Evolutionary conservation across 2,113 vertebrate species (phyloP), one percentile per base, ranked within the genome.

Genomic region (Muntiacus muntjak): DNA sequence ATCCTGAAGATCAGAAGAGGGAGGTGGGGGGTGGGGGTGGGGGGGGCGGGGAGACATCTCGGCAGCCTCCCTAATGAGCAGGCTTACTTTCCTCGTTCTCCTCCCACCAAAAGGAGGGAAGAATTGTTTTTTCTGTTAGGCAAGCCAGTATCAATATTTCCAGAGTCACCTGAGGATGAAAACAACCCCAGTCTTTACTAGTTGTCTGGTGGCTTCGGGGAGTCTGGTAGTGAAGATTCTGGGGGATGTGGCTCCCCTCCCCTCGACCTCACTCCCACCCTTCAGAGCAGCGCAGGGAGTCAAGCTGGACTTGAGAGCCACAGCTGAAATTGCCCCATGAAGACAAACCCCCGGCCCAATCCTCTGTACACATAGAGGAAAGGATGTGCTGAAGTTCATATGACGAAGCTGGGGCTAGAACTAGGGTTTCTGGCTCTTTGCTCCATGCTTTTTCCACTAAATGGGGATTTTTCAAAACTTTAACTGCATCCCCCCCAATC

Each of bases 41-140:
- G 6, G 43, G 12, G 81, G 30, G 52, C 0, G 10, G 64, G 95
- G 58, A 85, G 36, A 43, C 4, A 21, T 90, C 96, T 92, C 67
- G 6, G 95, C 19, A 28, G 95, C 60, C 84, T 90, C 15, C 16
- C 96, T 96, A 92, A 94, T 60, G 95, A 98, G 92, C 92, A 90
- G 17, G 28, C 19, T 96, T 85, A 40, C 90, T 90, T 94, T 62
- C 71, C 67, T 19, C 79, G 67, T 74, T 82, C 58, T 78, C 43
- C 5, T 85, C 91, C 86, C 14, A 16, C 86, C 8, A 5, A 25
- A 6, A 1, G 9, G 9, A 9, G 43, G 58, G 81, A 95, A 97
- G 87, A 95, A 43, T 87, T 45, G 47, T 23, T 26, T 91, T 67
- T 96, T 78, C 92, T 87, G 52, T 93, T 91, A 90, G 96, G 94